Evolutionary conservation across 2,113 vertebrate species (phyloP).

Genomic region (Eubucco bourcierii): DNA sequence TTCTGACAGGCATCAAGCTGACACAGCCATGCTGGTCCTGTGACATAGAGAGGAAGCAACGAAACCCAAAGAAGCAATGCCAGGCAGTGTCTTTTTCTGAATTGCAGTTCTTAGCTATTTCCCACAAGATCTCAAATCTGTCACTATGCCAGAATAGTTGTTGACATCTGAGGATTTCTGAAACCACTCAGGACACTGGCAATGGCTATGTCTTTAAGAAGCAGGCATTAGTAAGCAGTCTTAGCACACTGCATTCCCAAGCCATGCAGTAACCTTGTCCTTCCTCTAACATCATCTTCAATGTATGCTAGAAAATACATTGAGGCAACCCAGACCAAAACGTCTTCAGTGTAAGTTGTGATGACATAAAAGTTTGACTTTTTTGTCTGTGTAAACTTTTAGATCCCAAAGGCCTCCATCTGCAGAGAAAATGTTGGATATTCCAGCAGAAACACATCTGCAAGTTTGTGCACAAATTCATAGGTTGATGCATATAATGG

Average conservation of each 20-base stretch:
- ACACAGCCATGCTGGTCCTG: not conserved
- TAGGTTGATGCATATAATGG: too few species aligned
- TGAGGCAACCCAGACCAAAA: not conserved
- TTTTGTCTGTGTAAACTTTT: not conserved
- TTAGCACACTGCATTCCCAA: not conserved
- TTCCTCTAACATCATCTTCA: not conserved
- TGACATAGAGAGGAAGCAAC: not conserved
- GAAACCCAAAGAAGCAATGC: not conserved
- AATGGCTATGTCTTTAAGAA: not conserved
- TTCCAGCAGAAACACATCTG: not conserved
- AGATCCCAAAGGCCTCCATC: not conserved
- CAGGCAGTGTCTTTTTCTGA: not conserved
- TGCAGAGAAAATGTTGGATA: not conserved
- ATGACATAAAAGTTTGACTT: rapidly evolving
- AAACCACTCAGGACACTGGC: not conserved
- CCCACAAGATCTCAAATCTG: not conserved
- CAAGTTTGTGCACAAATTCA: not conserved
- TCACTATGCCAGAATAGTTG: not conserved
- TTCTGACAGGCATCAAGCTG: not conserved
- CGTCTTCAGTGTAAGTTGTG: not conserved
- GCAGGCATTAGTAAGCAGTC: not conserved
- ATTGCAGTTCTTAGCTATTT: not conserved
- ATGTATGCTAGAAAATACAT: not conserved
- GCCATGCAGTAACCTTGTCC: not conserved
- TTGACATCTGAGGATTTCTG: not conserved